Base-by-base conservation (phyloP, 2,797 vertebrate genomes). In the Eulemur rubriventer region DNA sequence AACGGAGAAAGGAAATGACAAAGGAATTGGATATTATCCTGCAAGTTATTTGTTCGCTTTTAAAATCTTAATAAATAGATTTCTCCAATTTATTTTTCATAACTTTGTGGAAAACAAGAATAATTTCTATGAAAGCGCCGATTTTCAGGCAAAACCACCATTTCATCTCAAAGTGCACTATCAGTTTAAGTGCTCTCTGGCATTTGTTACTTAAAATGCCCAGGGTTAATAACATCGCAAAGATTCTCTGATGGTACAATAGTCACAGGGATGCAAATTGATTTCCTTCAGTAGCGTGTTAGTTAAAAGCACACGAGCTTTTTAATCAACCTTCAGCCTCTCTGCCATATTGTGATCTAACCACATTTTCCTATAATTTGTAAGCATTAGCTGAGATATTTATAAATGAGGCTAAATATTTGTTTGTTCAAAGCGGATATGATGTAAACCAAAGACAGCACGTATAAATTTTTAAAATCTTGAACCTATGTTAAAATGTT, bases 1-100 rank as follows among this genome's bases (percentile, higher is more conserved):
- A 96, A 98, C 2, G 33, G 94, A 94, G 75, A 97, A 88, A 98
- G 94, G 91, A 98, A 98, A 98, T 95, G 87, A 95, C 35, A 92
- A 97, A 97, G 89, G 86, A 46, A 33, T 98, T 97, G 96, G 95
- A 98, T 94, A 95, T 95, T 91, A 59, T 50, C 84, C 96, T 97
- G 79, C 78, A 97, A 82, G 26, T 85, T 96, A 97, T 94, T 28
- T 48, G 48, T 85, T 97, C 57, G 80, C 97, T 95, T 63, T 89
- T 82, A 93, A 97, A 96, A 94, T 95, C 95, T 96, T 96, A 90
- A 72, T 96, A 88, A 96, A 96, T 46, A 30, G 20, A 30, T 97
- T 98, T 98, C 89, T 97, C 57, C 80, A 90, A 80, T 97, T 93
- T 57, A 78, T 72, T 75, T 97, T 70, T 97, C 79, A 75, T 89